Evolutionary conservation across 2,797 vertebrate genomes (phyloP).

Genomic region (Labroides dimidiatus): DNA sequence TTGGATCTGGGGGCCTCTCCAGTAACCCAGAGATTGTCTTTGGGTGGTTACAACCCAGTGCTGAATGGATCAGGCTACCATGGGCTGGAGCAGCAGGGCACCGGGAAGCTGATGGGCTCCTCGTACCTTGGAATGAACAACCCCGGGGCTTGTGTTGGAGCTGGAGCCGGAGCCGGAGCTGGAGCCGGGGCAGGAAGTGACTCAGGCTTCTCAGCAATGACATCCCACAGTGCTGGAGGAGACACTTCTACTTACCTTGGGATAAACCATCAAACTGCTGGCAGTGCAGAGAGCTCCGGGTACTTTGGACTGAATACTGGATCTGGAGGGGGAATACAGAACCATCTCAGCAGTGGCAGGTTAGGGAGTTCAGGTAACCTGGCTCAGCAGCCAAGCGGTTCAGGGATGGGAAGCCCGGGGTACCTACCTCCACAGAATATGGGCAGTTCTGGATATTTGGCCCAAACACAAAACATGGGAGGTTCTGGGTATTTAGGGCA

Average conservation of each 20-base stretch:
- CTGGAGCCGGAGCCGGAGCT: slow-evolving; percentile 39
- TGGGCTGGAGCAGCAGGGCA: slow-evolving; percentile 74
- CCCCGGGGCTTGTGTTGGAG: slow-evolving; percentile 57
- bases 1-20: slow-evolving; percentile 72
- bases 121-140: slow-evolving; percentile 80
- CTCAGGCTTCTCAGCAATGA: slow-evolving; percentile 67
- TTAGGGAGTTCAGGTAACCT: slow-evolving; percentile 76
- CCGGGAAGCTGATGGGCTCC: slow-evolving; percentile 64
- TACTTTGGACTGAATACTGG: slow-evolving; percentile 75
- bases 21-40: slow-evolving; percentile 71
- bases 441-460: slow-evolving; percentile 72
- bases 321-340: slow-evolving; percentile 65
- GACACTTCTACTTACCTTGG: slow-evolving; percentile 78
- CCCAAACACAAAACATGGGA: slow-evolving; percentile 58
- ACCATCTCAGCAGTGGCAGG: slow-evolving; percentile 70
- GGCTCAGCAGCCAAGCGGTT: slow-evolving; percentile 69
- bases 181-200: slow-evolving; percentile 70
- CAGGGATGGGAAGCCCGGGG: slow-evolving; percentile 60
- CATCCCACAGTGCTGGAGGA: slow-evolving; percentile 72
- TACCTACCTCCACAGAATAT: slow-evolving; percentile 75
- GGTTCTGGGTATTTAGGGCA: slow-evolving; percentile 64
- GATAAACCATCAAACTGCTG: slow-evolving; percentile 76
- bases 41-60: slow-evolving; percentile 77
- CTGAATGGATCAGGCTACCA: slow-evolving; percentile 84
- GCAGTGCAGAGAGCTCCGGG: slow-evolving; percentile 75